Base-by-base conservation (phyloP, 2,888 invertebrate species). In the Dioctria rufipes region DNA sequence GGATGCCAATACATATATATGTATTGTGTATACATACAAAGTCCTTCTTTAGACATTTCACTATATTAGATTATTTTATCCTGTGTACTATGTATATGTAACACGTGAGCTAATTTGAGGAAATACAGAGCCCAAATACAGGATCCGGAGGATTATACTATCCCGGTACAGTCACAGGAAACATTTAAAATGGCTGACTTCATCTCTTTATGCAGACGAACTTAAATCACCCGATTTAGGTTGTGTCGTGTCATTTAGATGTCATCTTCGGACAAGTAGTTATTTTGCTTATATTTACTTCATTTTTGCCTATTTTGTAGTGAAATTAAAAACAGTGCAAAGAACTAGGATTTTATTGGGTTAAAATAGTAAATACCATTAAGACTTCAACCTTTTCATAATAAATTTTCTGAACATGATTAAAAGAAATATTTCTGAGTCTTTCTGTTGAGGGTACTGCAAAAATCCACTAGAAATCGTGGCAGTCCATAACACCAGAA, bases 41-140 rank as follows among this genome's bases (percentile, higher is more conserved):
- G 25, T 25, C 67, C 46, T 67, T 0, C 9, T 13, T 67, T 67
- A 67, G 42, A 67, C 37, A 67, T 67, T 67, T 49, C 67, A 46
- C 49, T 25, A 5, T 71, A 71, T 54, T 71, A 71, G 42, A 54
- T 71, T 40, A 71, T 49, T 54, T 39, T 49, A 6, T 5, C 65
- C 40, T 67, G 25, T 25, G 25, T 25, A 25, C 5, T 46, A 5
- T 6, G 37, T 37, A 46, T 40, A 71, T 71, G 51, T 71, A 51
- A 71, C 71, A 71, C 51, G 71, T 54, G 71, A 39, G 71, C 13
- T 71, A 71, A 54, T 71, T 69, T 71, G 2, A 51, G 37, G 49
- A 71, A 25, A 37, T 8, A 71, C 8, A 71, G 9, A 46, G 2
- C 5, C 46, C 46, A 46, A 8, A 25, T 25, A 3, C 42, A n/a